Base-by-base conservation (phyloP, 2,797 vertebrate genomes). In the Phaenicophaeus curvirostris region DNA sequence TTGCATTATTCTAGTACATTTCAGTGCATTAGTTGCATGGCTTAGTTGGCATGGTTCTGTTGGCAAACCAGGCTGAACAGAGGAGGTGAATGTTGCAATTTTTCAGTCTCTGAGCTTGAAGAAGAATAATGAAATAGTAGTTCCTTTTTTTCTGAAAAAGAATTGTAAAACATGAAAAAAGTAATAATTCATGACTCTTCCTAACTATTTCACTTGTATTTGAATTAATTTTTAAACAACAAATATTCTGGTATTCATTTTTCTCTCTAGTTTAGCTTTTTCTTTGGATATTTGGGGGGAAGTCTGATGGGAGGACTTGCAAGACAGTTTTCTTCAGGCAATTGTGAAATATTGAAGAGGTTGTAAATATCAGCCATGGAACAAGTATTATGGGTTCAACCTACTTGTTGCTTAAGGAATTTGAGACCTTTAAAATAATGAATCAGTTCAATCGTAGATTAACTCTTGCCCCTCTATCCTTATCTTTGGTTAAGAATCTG, bases 81-180 rank as follows among this genome's bases (percentile, higher is more conserved):
- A 50, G 18, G 24, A 55, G 41, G 61, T 76, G 75, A 93, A 76
- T 95, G 51, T 85, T 75, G 19, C 21, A 63, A 7, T 76, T 69
- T 95, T 83, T 86, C 77, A 62, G 39, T 78, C 83, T 73, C 85
- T 42, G 17, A 72, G 30, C 12, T 81, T 89, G n/a, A 95, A 73
- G n/a, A 95, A 73, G 73, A 81, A 62, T 82, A 81, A 62, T 80
- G 30, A 72, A 53, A 80, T 27, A 50, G 50, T 50, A 25, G 25
- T 61, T 71, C n/a, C n/a, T 75, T 46, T 53, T 16, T 24, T 20
- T 6, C 86, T 92, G n/a, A 42, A 77, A 46, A 68, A 71, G 44
- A 94, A 87, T 14, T 66, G 33, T 80, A 85, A 41, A 61, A 25
- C 20, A 30, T 48, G 33, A 74, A 54, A 58, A 86, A 44, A 28